Conservation (phyloP, 2,888 invertebrate species). For the Drosophila ustulata region DNA sequence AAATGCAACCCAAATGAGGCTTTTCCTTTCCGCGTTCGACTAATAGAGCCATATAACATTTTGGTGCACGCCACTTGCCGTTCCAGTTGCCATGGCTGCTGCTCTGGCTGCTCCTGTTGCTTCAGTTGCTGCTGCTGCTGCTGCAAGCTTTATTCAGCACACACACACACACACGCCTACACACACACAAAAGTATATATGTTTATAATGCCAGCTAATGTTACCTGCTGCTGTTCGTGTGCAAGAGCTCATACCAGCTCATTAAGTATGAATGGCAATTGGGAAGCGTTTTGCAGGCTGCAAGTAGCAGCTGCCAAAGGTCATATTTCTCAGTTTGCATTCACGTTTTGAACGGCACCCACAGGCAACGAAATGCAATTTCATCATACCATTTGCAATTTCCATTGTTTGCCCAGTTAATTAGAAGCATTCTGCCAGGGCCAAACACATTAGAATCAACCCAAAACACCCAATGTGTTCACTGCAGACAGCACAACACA, state of each 20-base stretch:
- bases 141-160: constrained; percentile 13
- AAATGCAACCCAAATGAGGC: constrained; percentile 22
- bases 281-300: constrained; percentile 32
- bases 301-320: constrained; percentile 19
- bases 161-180: constrained; percentile 17
- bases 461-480: background rate
- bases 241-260: constrained; percentile 46
- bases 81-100: constrained; percentile 29
- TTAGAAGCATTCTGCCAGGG: constrained; percentile 39
- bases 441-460: background rate
- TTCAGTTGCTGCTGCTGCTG: background rate
- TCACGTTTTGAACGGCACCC: constrained; percentile 26
- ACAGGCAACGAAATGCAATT: constrained; percentile 39
- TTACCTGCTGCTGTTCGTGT: constrained; percentile 36
- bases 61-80: constrained; percentile 21
- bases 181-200: background rate
- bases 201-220: constrained; percentile 49
- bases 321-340: constrained; percentile 32
- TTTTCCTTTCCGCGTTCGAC: constrained; percentile 25
- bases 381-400: constrained; percentile 33
- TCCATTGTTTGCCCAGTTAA: constrained; percentile 54
- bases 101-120: background rate
- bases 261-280: constrained; percentile 68
- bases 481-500: background rate
- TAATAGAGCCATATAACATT: constrained; percentile 53